Percentiles rank a stretch among this genome's conserved stretches.
These are phyloP conservation scores for Chionoecetes opilio DNA, from an alignment of 1,140 invertebrate species.

Conservation along the genomic window DNA sequence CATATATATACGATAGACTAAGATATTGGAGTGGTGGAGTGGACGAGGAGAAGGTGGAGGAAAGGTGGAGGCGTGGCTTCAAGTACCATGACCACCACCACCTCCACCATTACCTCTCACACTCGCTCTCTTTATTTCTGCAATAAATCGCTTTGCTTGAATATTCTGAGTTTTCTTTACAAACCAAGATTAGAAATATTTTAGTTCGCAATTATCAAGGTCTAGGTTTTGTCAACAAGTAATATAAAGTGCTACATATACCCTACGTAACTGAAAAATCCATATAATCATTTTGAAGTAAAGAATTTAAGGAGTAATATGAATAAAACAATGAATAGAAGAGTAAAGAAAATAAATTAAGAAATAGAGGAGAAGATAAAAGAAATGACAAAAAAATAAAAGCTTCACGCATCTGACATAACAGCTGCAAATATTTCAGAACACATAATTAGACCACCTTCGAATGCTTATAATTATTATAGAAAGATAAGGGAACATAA, in stretches of 20 bases:
- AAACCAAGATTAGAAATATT: too few species aligned
- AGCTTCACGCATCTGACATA: too few species aligned
- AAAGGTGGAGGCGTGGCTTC: not conserved
- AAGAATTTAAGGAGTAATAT: too few species aligned
- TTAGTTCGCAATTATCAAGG: too few species aligned
- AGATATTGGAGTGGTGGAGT: not conserved
- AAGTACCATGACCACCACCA: not conserved
- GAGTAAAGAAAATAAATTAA: not conserved
- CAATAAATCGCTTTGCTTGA: slow-evolving; percentile 20
- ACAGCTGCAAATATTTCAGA: too few species aligned
- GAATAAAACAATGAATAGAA: not conserved
- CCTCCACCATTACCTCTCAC: not conserved
- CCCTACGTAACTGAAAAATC: too few species aligned
- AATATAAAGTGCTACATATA: too few species aligned
- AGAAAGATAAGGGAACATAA: too few species aligned
- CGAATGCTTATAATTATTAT: too few species aligned
- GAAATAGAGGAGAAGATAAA: not conserved
- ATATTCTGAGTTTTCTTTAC: not conserved
- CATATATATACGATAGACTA: not conserved
- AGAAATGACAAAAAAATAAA: not conserved
- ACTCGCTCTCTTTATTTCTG: slow-evolving; percentile 20
- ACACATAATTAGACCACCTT: too few species aligned
- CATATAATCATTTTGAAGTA: too few species aligned
- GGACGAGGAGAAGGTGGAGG: not conserved
- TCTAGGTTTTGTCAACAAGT: too few species aligned